Base-by-base conservation (phyloP, 2,888 invertebrate species). In the Andrena trimmerana region DNA sequence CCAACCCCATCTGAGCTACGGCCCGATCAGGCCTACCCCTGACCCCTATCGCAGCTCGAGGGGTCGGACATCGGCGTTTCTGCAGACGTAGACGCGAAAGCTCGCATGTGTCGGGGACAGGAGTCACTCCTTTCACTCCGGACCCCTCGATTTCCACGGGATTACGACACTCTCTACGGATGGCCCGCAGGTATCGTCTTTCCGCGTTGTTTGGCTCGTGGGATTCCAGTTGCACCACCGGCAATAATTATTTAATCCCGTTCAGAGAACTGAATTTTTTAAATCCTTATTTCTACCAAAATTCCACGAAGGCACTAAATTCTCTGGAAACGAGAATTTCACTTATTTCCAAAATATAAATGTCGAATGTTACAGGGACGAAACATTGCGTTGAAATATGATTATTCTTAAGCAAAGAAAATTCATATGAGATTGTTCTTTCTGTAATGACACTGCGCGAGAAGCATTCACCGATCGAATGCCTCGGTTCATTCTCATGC, bases 101-200 rank as follows among this genome's bases (percentile, higher is more conserved):
- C 89, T 88, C 90, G 90, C 91, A 91, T 92, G 92, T 92, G 91
- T 88, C 87, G 86, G 77, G 88, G 91, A 92, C 91, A 92, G 91
- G 91, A 93, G 92, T 92, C 92, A 92, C 90, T 92, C 90, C 90
- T 91, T 90, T 90, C 90, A 42, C 42, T 52, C 48, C 59, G 62
- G 59, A 86, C 85, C 90, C 89, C 88, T 89, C 86, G 78, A 83
- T 20, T 57, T 86, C 87, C 89, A 86, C 86, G 81, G 88, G 90
- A 91, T 92, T 91, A 91, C 89, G 85, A 89, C 88, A 88, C 89
- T 82, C 80, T 54, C 16, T 60, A 13, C 50, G 72, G 76, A 83
- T 76, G 62, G 76, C 83, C 70, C n/a, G 48, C 83, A 83, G 84
- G 84, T 84, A 84, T 72, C 42, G 29, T 36, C 31, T 36, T 70